Conservation (phyloP, 2,888 invertebrate species). For the Drosophila testacea region DNA sequence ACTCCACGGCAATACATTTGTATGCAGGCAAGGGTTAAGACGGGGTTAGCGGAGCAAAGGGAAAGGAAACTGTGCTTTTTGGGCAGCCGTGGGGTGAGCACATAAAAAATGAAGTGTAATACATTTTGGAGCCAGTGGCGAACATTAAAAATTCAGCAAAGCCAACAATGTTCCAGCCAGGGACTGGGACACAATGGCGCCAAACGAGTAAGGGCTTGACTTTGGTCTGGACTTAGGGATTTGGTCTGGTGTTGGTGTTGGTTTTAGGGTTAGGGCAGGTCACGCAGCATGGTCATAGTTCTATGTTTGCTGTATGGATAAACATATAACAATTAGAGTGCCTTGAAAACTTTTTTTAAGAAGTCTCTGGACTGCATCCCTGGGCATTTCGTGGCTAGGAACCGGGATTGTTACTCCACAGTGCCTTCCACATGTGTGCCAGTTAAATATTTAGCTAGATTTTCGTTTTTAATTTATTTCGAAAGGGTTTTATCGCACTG, state of each 20-base stretch:
- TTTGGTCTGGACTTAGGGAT: background rate
- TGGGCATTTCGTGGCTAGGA: slow-evolving; percentile 6
- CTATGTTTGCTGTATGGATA: slow-evolving; percentile 59
- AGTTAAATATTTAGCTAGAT: slow-evolving; percentile 72
- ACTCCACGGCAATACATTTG: slow-evolving; percentile 52
- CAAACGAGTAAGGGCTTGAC: slow-evolving; percentile 16
- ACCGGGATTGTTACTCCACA: slow-evolving; percentile 3
- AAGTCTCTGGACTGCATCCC: slow-evolving; percentile 34
- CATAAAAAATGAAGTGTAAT: slow-evolving; percentile 78
- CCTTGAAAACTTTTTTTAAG: slow-evolving; percentile 21
- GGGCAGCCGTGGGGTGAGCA: slow-evolving; percentile 33
- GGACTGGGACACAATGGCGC: slow-evolving; percentile 59
- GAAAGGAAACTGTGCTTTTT: slow-evolving; percentile 27
- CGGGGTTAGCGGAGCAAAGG: background rate
- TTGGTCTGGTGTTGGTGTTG: background rate
- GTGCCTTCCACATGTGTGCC: slow-evolving; percentile 25
- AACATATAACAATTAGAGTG: slow-evolving; percentile 77
- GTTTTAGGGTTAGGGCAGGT: slow-evolving; percentile 42
- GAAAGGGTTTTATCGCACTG: slow-evolving; percentile 53
- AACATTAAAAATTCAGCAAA: slow-evolving; percentile 71
- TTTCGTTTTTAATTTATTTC: slow-evolving; percentile 70
- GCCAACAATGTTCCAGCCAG: slow-evolving; percentile 50
- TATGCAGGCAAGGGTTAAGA: slow-evolving; percentile 36
- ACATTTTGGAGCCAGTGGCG: slow-evolving; percentile 64
- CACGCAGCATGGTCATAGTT: slow-evolving; percentile 41